phyloP scores from a whole-genome alignment of 2,113 vertebrate species.

The Paratilapia polleni region DNA sequence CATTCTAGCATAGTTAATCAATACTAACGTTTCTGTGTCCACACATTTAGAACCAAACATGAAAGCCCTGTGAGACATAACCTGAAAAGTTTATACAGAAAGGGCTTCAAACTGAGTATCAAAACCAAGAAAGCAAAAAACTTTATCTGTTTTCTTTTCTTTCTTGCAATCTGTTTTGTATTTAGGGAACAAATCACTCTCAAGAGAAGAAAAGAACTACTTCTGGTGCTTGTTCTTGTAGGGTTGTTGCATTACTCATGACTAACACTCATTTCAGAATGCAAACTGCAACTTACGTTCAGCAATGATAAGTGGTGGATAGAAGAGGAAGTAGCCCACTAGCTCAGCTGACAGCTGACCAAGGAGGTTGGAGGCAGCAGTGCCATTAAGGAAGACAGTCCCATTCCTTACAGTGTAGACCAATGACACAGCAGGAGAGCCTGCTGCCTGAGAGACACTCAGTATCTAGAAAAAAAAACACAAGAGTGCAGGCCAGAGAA shows the following conservation, averaged over 20 bases:
- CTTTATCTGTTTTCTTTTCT: neutral
- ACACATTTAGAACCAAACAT: neutral
- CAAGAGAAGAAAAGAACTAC: neutral
- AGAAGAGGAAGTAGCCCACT: conserved; percentile 97
- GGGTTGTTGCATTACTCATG: conserved; percentile 6
- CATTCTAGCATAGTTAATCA: conserved; percentile 5
- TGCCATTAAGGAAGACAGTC: conserved; percentile 89
- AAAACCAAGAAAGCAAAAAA: neutral
- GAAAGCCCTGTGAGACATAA: neutral
- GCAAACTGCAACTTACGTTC: conserved; percentile 89
- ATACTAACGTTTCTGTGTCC: neutral
- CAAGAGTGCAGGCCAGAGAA: conserved; percentile 39
- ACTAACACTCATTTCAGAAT: conserved; percentile 18
- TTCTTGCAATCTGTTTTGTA: neutral
- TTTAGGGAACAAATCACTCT: conserved; percentile 25
- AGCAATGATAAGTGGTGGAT: conserved; percentile 92
- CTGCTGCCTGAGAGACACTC: conserved; percentile 84
- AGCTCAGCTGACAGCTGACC: conserved; percentile 95
- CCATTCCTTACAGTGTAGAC: conserved; percentile 92
- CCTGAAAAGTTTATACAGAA: neutral
- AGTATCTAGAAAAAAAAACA: conserved; percentile 83
- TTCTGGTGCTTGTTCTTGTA: conserved; percentile 4
- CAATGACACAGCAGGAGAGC: conserved; percentile 89
- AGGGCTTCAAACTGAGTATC: neutral
- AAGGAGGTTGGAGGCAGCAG: conserved; percentile 91